phyloP scores from a whole-genome alignment of 2,888 invertebrate species.

The Mechanitis mazaeus region DNA sequence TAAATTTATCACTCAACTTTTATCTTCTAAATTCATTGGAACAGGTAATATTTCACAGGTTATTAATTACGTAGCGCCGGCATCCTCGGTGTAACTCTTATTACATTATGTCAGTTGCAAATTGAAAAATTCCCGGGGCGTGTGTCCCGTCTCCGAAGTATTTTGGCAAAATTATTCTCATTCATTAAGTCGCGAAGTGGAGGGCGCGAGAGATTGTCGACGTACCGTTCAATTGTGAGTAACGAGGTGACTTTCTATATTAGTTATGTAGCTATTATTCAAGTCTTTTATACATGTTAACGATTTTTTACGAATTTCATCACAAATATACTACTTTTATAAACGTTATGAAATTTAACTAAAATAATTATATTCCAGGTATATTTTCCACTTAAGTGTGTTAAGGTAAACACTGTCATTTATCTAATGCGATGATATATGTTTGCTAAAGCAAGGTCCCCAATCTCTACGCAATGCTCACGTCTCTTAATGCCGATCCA shows the following conservation, averaged over 20 bases:
- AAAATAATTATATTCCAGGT: neutral
- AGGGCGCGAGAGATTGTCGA: conserved; percentile 70
- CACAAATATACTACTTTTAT: neutral
- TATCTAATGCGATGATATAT: conserved; percentile 28
- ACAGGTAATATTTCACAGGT: conserved; percentile 75
- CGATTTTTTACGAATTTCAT: neutral
- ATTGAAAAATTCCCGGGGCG: conserved; percentile 76
- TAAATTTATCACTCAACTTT: conserved; percentile 77
- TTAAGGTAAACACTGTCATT: conserved; percentile 18
- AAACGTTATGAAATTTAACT: too few relatives aligned
- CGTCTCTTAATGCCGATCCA: conserved; percentile 72
- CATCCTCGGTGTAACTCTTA: conserved; percentile 75
- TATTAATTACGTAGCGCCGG: conserved; percentile 74
- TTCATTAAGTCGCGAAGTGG: conserved; percentile 74
- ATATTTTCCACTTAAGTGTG: conserved; percentile 13
- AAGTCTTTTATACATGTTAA: conserved; percentile 53
- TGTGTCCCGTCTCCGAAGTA: conserved; percentile 74
- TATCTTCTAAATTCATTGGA: conserved; percentile 74
- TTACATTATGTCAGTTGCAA: conserved; percentile 76
- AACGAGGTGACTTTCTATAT: conserved; percentile 74
- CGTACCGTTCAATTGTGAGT: conserved; percentile 72
- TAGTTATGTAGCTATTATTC: conserved; percentile 72
- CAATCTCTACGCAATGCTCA: conserved; percentile 46
- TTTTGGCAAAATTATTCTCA: conserved; percentile 76
- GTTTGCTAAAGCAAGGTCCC: conserved; percentile 41